phyloP scores from a whole-genome alignment of 1,140 invertebrate species.

The Neomicropteryx cornuta region DNA sequence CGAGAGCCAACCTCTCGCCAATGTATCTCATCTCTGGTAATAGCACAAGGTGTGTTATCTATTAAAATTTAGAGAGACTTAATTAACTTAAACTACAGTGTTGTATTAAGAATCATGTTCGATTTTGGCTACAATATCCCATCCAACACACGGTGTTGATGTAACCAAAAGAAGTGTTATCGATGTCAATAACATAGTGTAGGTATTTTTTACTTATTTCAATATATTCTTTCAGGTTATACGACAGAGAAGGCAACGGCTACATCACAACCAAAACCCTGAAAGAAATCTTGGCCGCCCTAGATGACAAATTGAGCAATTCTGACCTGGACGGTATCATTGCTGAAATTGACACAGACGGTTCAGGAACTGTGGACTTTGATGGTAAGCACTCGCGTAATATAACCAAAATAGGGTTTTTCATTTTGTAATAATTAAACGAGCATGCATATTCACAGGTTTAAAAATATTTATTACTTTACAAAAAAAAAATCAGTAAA shows the following conservation, averaged over 20 bases:
- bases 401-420: neutral
- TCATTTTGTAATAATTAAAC: slow-evolving; percentile 6
- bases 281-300: slow-evolving; percentile 79
- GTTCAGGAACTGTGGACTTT: slow-evolving; percentile 83
- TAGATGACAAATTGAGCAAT: slow-evolving; percentile 82
- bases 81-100: too few relatives aligned
- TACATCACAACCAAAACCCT: slow-evolving; percentile 87
- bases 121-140: too few relatives aligned
- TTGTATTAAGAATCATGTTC: too few relatives aligned
- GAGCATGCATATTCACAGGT: slow-evolving; percentile 5
- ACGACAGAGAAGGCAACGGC: slow-evolving; percentile 75
- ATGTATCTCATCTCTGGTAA: too few relatives aligned
- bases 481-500: slow-evolving; percentile 2
- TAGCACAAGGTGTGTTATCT: too few relatives aligned
- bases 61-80: too few relatives aligned
- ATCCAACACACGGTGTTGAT: too few relatives aligned
- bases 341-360: slow-evolving; percentile 89
- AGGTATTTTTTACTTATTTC: slow-evolving; percentile 2
- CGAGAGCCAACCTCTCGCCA: too few relatives aligned
- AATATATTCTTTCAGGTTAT: slow-evolving; percentile 35
- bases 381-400: slow-evolving; percentile 47
- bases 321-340: slow-evolving; percentile 83
- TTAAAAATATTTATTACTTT: slow-evolving; percentile 1
- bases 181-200: too few relatives aligned
- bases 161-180: too few relatives aligned